Evolutionary conservation across 2,797 vertebrate species (phyloP).

Genomic region (Pangasius macronema): DNA sequence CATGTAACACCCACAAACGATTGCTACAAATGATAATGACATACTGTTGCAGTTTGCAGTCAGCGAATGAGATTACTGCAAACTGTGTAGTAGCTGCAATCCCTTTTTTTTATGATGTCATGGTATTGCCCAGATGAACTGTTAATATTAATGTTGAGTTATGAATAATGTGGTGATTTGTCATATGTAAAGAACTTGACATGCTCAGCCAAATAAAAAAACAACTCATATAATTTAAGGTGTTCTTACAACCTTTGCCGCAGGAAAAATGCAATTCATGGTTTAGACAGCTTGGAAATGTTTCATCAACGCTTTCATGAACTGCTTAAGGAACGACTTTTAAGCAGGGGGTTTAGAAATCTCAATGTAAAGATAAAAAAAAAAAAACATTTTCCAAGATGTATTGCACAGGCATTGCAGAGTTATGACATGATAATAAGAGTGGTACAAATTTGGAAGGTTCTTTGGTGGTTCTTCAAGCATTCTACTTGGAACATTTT

Average conservation of each 20-base stretch:
- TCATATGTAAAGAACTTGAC: conserved; percentile 27
- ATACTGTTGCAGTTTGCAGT: conserved; percentile 42
- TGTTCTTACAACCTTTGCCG: background rate
- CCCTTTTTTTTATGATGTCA: conserved; percentile 13
- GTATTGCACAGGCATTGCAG: background rate
- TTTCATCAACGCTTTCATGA: background rate
- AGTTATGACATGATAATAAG: background rate
- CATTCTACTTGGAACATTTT: background rate
- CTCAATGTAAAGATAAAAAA: background rate
- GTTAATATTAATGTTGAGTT: conserved; percentile 26
- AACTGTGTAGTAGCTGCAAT: conserved; percentile 35
- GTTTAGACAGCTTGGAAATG: background rate
- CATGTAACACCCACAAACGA: conserved; percentile 47
- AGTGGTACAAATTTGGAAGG: background rate
- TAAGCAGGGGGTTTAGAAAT: background rate
- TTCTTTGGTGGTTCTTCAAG: background rate
- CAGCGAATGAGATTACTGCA: conserved; percentile 49
- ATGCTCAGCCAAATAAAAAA: conserved; percentile 60
- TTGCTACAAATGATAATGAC: conserved; percentile 36
- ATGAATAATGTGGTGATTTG: background rate
- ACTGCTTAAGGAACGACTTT: background rate
- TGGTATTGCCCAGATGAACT: conserved; percentile 2
- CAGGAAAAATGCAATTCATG: background rate
- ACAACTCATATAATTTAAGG: background rate
- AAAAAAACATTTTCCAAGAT: background rate